Base-by-base conservation (phyloP, 2,797 vertebrate genomes). In the Anguilla anguilla region DNA sequence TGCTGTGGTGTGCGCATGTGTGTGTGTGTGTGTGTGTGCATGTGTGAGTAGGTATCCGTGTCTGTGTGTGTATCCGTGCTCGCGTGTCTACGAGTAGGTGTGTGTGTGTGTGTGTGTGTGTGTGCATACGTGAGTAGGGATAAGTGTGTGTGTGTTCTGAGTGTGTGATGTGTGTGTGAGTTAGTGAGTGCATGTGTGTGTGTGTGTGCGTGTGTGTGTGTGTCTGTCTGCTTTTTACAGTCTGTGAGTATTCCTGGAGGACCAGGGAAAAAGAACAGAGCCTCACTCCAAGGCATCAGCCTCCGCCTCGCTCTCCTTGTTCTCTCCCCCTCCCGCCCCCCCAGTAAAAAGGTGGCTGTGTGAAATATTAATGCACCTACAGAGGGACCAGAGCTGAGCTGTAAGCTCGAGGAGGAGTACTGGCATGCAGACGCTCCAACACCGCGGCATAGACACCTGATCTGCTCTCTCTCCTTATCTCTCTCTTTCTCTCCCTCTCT, bases 291-390 rank as follows among this genome's bases (percentile, higher is more conserved):
- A 49, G 67, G 85, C 28, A 15, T 55, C 49, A 28, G 51, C 25
- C 49, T 83, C 43, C 53, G 10, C 67, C 67, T 72, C 43, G 17
- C 35, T 86, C 67, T 15, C 15, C 77, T 69, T 35, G 51, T 31
- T 7, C 35, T 86, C 64, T 35, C 7, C 31, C 67, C 51, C 46
- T 22, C 51, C 11, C 46, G 10, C 28, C 9, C 35, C 69, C n/a
- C 69, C 35, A 67, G 85, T 72, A 31, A 72, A 86, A 81, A 53
- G 83, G 85, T 74, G 85, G 39, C 64, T 86, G 61, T 72, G 69
- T 86, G 85, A 77, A 86, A 86, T 77, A 86, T 86, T 86, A 86
- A 86, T 86, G 67, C 85, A 86, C 67, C 67, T 77, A 51, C 51
- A 74, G 67, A 51, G 69, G 31, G 31, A 51, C 6, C 17, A 0